These are phyloP conservation scores for Helarctos malayanus DNA, from an alignment of 2,797 vertebrate genomes.

Conservation along the genomic window DNA sequence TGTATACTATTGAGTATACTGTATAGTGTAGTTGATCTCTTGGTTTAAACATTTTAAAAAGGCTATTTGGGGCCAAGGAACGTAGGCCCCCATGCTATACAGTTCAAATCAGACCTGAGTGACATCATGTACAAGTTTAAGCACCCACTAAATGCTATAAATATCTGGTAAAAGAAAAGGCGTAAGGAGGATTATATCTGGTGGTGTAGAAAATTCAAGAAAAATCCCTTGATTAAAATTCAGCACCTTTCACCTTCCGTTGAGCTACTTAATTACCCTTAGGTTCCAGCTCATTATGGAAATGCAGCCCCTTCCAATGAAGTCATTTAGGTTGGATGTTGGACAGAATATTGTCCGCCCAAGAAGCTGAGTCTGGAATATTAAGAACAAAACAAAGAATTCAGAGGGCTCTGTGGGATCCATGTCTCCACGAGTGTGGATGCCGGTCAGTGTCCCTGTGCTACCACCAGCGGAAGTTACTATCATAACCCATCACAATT, in stretches of 20 bases:
- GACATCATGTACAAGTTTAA: constrained; percentile 25
- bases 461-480: not conserved
- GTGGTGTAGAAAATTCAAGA: constrained; percentile 70
- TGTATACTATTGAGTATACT: not conserved
- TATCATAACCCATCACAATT: not conserved
- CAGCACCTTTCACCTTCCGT: constrained; percentile 65
- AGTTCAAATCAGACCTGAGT: not conserved
- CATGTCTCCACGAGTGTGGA: not conserved
- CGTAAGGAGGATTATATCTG: constrained; percentile 46
- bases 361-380: not conserved
- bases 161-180: constrained; percentile 33
- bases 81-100: too few species aligned
- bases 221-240: constrained; percentile 72
- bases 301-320: constrained; percentile 36
- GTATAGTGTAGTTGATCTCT: not conserved
- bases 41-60: constrained; percentile 3
- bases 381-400: constrained; percentile 31
- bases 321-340: constrained; percentile 49
- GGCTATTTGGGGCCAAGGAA: not conserved
- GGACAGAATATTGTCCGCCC: constrained; percentile 11
- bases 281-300: constrained; percentile 38
- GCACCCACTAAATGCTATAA: constrained; percentile 8
- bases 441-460: not conserved
- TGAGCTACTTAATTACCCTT: constrained; percentile 47
- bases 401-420: not conserved